Conservation (phyloP, 1,140 invertebrate genomes). For the Centruroides sculpturatus region DNA sequence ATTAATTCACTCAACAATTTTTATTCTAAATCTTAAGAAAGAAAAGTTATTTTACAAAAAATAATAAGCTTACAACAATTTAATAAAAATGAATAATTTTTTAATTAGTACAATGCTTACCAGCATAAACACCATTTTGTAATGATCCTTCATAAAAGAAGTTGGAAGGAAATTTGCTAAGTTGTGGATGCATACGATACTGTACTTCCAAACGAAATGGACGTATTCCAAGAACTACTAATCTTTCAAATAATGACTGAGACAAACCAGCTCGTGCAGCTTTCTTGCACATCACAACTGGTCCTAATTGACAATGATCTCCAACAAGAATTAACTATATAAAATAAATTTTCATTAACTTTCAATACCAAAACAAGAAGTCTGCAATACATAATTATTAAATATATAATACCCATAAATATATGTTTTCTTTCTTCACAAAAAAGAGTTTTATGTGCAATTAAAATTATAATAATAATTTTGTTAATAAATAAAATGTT, state of each 20-base stretch:
- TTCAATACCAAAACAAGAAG: too few relatives aligned
- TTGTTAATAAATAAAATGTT: too few relatives aligned
- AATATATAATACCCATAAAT: too few relatives aligned
- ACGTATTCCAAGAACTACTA: slow-evolving; percentile 90
- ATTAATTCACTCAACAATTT: too few relatives aligned
- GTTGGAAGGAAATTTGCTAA: slow-evolving; percentile 95
- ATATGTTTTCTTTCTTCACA: too few relatives aligned
- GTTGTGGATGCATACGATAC: slow-evolving; percentile 96
- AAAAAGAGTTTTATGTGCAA: too few relatives aligned
- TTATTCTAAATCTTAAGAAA: too few relatives aligned
- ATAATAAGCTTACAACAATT: too few relatives aligned
- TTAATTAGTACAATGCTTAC: slow-evolving; percentile 24
- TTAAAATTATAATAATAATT: too few relatives aligned
- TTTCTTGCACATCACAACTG: slow-evolving; percentile 99
- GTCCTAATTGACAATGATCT: slow-evolving; percentile 96
- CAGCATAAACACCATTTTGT: slow-evolving; percentile 93
- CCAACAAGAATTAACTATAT: slow-evolving; percentile 83
- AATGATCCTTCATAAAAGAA: slow-evolving; percentile 99
- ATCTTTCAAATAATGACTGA: slow-evolving; percentile 91
- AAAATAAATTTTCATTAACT: not conserved
- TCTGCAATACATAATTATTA: too few relatives aligned
- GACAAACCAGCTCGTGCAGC: slow-evolving; percentile 91
- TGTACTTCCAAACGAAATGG: slow-evolving; percentile 94
- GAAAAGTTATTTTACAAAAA: too few relatives aligned
- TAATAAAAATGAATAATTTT: too few relatives aligned